Evolutionary conservation across 2,888 invertebrate species (phyloP).

Genomic region (Nematopogon swammerdamellus): DNA sequence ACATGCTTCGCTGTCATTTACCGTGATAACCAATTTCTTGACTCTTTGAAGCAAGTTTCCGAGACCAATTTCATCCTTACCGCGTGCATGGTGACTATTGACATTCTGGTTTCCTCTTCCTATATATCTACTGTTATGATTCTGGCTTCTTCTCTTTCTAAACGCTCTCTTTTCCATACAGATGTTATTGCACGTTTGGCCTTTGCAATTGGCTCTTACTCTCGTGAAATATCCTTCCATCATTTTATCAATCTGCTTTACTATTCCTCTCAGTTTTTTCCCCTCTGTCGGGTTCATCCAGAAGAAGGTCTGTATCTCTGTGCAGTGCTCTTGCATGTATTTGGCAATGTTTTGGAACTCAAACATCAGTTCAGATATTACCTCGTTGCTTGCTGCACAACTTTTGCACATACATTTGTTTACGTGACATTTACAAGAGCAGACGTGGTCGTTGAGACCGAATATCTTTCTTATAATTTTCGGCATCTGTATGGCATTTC

Average conservation of each 20-base stretch:
- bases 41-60: too few species aligned
- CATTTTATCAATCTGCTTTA: slow-evolving; percentile 27
- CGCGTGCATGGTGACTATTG: too few species aligned
- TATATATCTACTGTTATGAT: too few species aligned
- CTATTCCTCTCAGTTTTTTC: slow-evolving; percentile 27
- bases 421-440: slow-evolving; percentile 27
- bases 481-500: slow-evolving; percentile 22
- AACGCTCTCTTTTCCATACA: slow-evolving; percentile 24
- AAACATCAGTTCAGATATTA: slow-evolving; percentile 32
- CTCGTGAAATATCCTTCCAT: slow-evolving; percentile 33
- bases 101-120: too few species aligned
- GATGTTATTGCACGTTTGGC: slow-evolving; percentile 27
- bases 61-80: too few species aligned
- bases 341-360: slow-evolving; percentile 32
- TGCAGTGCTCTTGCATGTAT: slow-evolving; percentile 36
- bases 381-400: slow-evolving; percentile 35
- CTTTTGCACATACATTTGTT: slow-evolving; percentile 31
- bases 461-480: slow-evolving; percentile 24
- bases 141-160: too few species aligned
- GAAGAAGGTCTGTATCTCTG: slow-evolving; percentile 39
- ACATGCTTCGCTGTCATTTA: too few species aligned
- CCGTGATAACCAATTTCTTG: too few species aligned
- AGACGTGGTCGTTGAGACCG: slow-evolving; percentile 25
- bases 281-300: slow-evolving; percentile 37
- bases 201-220: slow-evolving; percentile 32